phyloP scores from a whole-genome alignment of 2,113 vertebrate genomes.

The Periophthalmodon schlosseri region DNA sequence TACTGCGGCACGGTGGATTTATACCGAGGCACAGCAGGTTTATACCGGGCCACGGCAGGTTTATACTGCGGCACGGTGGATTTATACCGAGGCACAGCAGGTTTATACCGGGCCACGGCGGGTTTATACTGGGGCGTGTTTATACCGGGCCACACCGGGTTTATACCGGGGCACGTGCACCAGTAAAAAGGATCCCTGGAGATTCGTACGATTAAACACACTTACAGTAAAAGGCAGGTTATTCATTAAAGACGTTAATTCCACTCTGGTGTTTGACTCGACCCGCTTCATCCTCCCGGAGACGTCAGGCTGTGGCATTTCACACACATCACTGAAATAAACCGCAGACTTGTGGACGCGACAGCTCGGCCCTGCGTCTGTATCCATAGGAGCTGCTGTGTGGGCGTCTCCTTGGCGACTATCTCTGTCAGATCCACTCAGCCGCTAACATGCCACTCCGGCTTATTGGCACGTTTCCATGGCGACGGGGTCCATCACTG shows the following conservation, averaged over 20 bases:
- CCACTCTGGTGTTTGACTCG: no score
- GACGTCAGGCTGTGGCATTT: not conserved
- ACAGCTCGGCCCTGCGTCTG: not conserved
- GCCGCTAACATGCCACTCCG: constrained; percentile 6
- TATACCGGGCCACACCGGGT: no score
- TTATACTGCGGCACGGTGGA: no score
- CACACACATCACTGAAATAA: not conserved
- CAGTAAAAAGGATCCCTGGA: not conserved
- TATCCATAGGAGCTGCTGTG: constrained; percentile 17
- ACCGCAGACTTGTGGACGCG: not conserved
- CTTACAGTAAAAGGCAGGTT: not conserved
- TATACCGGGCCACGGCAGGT: no score
- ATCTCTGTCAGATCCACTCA: constrained; percentile 55
- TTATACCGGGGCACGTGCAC: no score
- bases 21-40: no score
- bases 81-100: no score
- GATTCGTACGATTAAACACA: not conserved
- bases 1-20: no score
- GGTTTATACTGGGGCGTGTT: no score
- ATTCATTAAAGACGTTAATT: no score
- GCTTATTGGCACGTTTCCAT: constrained; percentile 64
- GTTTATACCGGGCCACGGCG: no score
- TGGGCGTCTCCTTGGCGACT: constrained; percentile 54
- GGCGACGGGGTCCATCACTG: constrained; percentile 53
- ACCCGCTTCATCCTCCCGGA: no score